Conservation (phyloP, 2,797 vertebrate genomes). For the Echiichthys vipera region DNA sequence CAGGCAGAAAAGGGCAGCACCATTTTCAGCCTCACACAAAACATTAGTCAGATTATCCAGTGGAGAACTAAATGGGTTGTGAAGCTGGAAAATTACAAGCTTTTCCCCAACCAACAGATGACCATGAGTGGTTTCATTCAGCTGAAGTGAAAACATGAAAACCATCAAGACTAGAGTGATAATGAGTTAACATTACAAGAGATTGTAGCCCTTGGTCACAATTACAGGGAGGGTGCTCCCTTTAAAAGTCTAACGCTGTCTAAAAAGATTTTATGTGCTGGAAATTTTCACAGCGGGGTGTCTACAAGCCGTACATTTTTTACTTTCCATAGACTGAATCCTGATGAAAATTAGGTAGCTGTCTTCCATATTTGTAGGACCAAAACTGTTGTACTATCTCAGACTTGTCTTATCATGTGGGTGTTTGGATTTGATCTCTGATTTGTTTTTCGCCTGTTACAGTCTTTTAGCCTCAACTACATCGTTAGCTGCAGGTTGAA, state of each 20-base stretch:
- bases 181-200: neutral
- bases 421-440: neutral
- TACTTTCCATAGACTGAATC: neutral
- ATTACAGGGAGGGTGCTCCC: neutral
- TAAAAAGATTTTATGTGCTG: neutral
- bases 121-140: constrained; percentile 1
- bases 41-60: constrained; percentile 18
- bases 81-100: constrained; percentile 4
- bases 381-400: neutral
- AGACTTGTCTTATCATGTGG: neutral
- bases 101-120: neutral
- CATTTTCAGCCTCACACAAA: constrained; percentile 19
- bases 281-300: neutral
- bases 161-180: neutral
- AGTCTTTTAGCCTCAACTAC: neutral
- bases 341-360: neutral
- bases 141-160: neutral
- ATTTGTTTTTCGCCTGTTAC: neutral
- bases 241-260: neutral
- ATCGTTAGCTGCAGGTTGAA: too few relatives aligned
- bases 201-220: neutral
- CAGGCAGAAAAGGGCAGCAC: constrained; percentile 28
- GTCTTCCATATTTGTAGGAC: neutral
- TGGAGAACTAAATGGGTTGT: constrained; percentile 11
- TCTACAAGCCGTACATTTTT: neutral